Conservation (phyloP, 2,113 vertebrate species). For the Argyrosomus japonicus region DNA sequence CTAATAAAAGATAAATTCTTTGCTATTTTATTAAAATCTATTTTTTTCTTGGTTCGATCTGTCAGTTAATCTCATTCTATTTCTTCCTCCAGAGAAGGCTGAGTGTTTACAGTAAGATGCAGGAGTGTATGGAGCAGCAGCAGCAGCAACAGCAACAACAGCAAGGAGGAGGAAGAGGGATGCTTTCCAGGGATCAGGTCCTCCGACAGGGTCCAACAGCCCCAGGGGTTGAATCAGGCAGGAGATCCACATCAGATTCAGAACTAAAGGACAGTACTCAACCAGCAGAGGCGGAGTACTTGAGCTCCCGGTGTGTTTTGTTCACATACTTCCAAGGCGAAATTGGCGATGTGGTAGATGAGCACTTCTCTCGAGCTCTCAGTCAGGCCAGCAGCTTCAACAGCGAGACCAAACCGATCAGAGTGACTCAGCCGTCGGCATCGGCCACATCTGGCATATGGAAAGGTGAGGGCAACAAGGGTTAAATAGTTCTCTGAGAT, state of each 20-base stretch:
- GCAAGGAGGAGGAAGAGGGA: conserved; percentile 66
- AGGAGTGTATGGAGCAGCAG: conserved; percentile 90
- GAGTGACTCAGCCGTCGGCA: conserved; percentile 75
- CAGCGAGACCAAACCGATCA: conserved; percentile 87
- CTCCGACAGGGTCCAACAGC: conserved; percentile 41
- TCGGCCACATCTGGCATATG: conserved; percentile 83
- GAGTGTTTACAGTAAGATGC: conserved; percentile 94
- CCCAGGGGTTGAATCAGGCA: conserved; percentile 78
- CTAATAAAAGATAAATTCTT: not conserved
- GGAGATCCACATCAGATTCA: conserved; percentile 45
- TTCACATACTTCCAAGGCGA: conserved; percentile 99
- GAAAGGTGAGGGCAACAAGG: conserved; percentile 87
- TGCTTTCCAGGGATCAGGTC: conserved; percentile 67
- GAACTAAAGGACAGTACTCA: conserved; percentile 89
- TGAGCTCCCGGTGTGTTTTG: conserved; percentile 97
- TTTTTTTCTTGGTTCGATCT: not conserved
- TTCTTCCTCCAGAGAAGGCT: conserved; percentile 86
- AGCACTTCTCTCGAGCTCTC: conserved; percentile 97
- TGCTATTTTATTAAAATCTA: not conserved
- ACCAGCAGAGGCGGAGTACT: conserved; percentile 95
- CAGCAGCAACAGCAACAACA: conserved; percentile 77
- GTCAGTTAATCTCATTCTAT: not conserved
- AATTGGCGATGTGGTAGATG: conserved; percentile 96
- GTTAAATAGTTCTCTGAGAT: not conserved
- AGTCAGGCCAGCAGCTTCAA: conserved; percentile 91